A percentile compares a stretch with the other conserved stretches of the same genome.
These are phyloP conservation scores for Calyptommatus sinebrachiatus DNA, from an alignment of 2,113 vertebrate species.

Conservation along the genomic window DNA sequence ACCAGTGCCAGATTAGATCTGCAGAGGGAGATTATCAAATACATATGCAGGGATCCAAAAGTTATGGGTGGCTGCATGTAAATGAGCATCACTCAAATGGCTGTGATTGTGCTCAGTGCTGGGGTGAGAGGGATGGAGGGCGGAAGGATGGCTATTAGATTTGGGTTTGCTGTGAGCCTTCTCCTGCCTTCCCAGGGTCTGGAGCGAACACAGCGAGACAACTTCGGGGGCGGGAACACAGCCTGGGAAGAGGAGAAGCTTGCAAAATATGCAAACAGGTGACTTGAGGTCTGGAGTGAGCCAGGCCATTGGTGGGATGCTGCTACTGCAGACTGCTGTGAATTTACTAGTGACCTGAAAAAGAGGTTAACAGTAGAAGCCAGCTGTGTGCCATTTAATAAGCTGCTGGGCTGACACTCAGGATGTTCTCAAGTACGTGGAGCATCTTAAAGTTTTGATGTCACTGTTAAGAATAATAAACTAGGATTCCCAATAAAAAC, in stretches of 20 bases:
- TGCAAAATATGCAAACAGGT: slow-evolving; percentile 94
- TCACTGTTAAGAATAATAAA: not conserved
- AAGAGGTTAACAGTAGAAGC: not conserved
- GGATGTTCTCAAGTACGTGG: not conserved
- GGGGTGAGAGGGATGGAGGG: not conserved
- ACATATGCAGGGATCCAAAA: not conserved
- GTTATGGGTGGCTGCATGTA: not conserved
- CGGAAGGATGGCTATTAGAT: not conserved
- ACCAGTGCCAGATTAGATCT: not conserved
- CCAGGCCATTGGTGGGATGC: slow-evolving; percentile 21
- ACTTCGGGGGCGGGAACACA: slow-evolving; percentile 96
- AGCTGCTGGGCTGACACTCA: not conserved
- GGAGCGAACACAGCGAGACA: slow-evolving; percentile 88
- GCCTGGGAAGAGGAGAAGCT: slow-evolving; percentile 98
- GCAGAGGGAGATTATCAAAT: too few species aligned
- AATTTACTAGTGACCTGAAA: not conserved
- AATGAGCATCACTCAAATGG: not conserved
- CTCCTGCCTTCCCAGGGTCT: slow-evolving; percentile 76
- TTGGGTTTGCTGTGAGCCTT: slow-evolving; percentile 29
- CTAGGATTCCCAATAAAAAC: not conserved
- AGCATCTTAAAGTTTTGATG: not conserved
- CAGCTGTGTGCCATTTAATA: not conserved
- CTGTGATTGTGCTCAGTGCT: not conserved
- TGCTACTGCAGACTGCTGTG: not conserved
- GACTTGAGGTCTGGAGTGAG: slow-evolving; percentile 13